Evolutionary conservation across 1,140 invertebrate genomes (phyloP).

Genomic region (Papilio polytes): DNA sequence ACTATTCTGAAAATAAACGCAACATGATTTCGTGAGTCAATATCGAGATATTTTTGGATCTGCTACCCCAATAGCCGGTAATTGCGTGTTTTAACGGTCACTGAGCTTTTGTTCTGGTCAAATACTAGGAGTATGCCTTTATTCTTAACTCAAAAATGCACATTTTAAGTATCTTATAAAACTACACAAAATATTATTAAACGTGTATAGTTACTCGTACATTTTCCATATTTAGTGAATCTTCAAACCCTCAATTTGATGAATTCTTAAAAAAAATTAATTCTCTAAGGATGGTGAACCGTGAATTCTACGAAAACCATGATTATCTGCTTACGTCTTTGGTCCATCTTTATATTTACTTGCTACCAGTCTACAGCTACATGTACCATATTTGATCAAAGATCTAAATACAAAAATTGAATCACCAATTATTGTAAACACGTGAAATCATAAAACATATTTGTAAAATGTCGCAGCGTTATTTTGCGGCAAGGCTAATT

Average conservation of each 20-base stretch:
- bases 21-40: conserved; percentile 14
- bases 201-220: no score
- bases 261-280: no score
- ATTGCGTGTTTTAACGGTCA: not conserved
- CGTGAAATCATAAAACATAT: not conserved
- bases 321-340: not conserved
- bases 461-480: not conserved
- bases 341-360: conserved; percentile 7
- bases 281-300: not conserved
- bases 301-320: not conserved
- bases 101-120: conserved; percentile 12
- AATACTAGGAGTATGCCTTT: not conserved
- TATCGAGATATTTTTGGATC: conserved; percentile 9
- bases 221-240: no score
- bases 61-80: not conserved
- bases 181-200: no score
- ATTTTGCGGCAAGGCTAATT: not conserved
- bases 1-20: not conserved
- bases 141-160: not conserved
- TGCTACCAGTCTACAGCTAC: not conserved
- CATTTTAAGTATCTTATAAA: not conserved
- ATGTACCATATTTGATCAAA: not conserved
- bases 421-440: not conserved
- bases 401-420: not conserved
- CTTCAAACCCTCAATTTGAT: no score